phyloP scores from a whole-genome alignment of 2,797 vertebrate species.

The Toxotes lorentzi region DNA sequence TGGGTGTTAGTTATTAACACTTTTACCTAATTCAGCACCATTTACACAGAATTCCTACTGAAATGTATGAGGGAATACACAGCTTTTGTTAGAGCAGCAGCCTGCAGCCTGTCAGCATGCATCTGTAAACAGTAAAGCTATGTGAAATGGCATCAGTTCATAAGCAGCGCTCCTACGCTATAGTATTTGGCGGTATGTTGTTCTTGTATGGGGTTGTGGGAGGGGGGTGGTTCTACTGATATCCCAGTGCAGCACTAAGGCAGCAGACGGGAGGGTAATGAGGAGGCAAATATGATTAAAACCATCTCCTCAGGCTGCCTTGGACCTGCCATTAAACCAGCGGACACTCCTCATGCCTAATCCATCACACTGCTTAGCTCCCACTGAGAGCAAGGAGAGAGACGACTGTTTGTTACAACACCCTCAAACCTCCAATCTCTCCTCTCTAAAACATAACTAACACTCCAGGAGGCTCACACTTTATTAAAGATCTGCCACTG shows the following conservation, averaged over 20 bases:
- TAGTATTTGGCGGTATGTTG: slow-evolving; percentile 45
- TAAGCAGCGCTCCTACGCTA: slow-evolving; percentile 10
- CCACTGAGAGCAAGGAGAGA: slow-evolving; percentile 70
- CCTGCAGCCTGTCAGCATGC: background rate
- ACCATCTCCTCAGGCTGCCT: slow-evolving; percentile 81
- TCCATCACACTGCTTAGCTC: slow-evolving; percentile 82
- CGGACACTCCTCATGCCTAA: slow-evolving; percentile 74
- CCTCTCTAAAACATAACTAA: slow-evolving; percentile 65
- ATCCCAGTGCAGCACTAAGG: slow-evolving; percentile 68
- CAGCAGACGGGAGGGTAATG: slow-evolving; percentile 84
- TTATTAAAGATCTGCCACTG: slow-evolving; percentile 74
- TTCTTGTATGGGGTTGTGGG: slow-evolving; percentile 34
- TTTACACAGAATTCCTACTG: slow-evolving; percentile 5
- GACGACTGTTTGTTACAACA: slow-evolving; percentile 67
- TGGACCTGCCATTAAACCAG: slow-evolving; percentile 82
- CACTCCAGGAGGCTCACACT: slow-evolving; percentile 65
- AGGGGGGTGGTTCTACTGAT: slow-evolving; percentile 56
- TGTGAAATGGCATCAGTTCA: slow-evolving; percentile 22
- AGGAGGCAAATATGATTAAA: slow-evolving; percentile 87
- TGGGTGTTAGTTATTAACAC: background rate
- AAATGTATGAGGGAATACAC: background rate
- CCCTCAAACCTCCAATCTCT: slow-evolving; percentile 54
- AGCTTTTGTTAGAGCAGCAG: background rate
- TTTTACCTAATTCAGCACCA: background rate
- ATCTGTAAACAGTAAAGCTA: slow-evolving; percentile 14